Evolutionary conservation across 1,140 invertebrate species (phyloP).

Genomic region (Bombyx mori): DNA sequence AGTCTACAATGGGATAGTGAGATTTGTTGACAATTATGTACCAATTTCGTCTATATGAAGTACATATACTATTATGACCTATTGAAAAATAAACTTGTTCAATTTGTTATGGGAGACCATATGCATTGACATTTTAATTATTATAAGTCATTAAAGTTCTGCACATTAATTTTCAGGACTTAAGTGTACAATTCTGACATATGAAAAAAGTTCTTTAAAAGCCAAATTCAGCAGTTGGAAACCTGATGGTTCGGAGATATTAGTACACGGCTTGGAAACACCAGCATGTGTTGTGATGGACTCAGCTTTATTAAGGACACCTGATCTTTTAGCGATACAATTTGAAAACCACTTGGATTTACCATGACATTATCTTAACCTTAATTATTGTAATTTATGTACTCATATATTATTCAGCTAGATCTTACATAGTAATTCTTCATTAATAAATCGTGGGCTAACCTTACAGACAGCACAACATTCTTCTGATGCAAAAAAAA

Average conservation of each 20-base stretch:
- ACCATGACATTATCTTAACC: conserved; percentile 5
- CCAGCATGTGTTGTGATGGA: conserved; percentile 37
- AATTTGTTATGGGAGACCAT: too few species aligned
- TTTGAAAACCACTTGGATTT: conserved; percentile 31
- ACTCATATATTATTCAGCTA: not conserved
- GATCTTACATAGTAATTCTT: not conserved
- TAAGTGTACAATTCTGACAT: conserved; percentile 43
- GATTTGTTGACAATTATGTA: too few species aligned
- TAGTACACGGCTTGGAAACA: conserved; percentile 41
- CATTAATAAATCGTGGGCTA: not conserved
- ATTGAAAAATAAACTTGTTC: too few species aligned
- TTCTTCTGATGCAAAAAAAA: not conserved
- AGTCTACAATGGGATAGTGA: too few species aligned
- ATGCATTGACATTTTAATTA: not conserved
- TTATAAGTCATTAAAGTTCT: not conserved
- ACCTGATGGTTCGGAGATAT: conserved; percentile 39
- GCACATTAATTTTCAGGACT: conserved; percentile 29
- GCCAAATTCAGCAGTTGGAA: conserved; percentile 44
- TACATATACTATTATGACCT: too few species aligned
- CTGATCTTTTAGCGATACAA: conserved; percentile 48
- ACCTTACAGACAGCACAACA: not conserved
- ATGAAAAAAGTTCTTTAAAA: conserved; percentile 40
- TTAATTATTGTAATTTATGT: not conserved
- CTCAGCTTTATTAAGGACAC: conserved; percentile 38
- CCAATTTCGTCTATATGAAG: too few species aligned